These are phyloP conservation scores for Mus spicilegus DNA, from an alignment of 2,113 vertebrate species.

Conservation along the genomic window DNA sequence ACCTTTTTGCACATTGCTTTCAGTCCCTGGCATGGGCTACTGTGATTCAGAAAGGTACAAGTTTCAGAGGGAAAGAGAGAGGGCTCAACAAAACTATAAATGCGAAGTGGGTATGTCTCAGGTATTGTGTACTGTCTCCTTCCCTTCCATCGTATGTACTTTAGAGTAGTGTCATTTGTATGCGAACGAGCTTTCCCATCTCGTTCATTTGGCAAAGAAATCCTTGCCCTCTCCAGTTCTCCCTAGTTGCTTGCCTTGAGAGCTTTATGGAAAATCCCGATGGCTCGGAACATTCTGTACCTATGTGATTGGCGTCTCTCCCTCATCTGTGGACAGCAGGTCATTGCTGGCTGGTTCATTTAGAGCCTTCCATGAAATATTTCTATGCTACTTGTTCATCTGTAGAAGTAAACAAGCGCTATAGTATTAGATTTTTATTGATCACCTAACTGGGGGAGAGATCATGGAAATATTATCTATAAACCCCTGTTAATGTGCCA, in stretches of 20 bases:
- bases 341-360: neutral
- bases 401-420: constrained; percentile 58
- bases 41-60: constrained; percentile 43
- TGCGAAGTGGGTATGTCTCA: neutral
- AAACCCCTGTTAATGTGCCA: constrained; percentile 73
- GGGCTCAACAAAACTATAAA: neutral
- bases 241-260: neutral
- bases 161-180: neutral
- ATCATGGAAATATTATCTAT: constrained; percentile 75
- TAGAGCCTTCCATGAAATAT: neutral
- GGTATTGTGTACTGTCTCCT: neutral
- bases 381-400: constrained; percentile 26
- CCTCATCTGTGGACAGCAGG: neutral
- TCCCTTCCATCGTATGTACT: neutral
- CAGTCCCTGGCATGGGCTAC: neutral
- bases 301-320: neutral
- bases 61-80: neutral
- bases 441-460: constrained; percentile 70
- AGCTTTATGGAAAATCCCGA: neutral
- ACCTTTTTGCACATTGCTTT: constrained; percentile 10
- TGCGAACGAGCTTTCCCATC: neutral
- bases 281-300: neutral
- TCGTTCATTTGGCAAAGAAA: neutral
- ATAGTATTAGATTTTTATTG: constrained; percentile 63
- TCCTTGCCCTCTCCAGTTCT: neutral